Conservation (phyloP, 2,113 vertebrate genomes). For the Tylochromis polylepis region DNA sequence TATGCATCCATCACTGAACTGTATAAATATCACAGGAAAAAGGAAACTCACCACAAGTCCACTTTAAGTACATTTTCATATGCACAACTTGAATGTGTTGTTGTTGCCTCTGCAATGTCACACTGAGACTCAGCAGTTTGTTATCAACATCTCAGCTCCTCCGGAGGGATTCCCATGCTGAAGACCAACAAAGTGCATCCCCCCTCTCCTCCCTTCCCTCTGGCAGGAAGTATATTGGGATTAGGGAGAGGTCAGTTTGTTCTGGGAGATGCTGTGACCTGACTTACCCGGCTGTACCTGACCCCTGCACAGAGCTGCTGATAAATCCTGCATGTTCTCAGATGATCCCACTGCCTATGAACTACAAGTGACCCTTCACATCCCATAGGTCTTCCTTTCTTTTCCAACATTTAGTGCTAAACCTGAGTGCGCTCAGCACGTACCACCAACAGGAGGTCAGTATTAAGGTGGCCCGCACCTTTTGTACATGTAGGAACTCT, state of each 20-base stretch:
- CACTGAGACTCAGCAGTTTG: neutral
- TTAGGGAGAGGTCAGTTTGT: conserved; percentile 9
- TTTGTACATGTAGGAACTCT: neutral
- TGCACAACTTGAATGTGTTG: neutral
- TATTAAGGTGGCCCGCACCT: neutral
- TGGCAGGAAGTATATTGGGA: conserved; percentile 7
- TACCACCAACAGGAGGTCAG: neutral
- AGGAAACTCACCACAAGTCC: neutral
- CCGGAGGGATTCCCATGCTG: neutral
- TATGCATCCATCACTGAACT: neutral
- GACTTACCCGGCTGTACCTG: neutral
- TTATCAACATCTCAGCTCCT: neutral
- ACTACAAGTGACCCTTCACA: neutral
- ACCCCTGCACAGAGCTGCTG: neutral
- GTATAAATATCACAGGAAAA: neutral
- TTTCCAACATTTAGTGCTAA: neutral
- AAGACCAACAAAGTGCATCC: neutral
- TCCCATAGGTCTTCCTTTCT: neutral
- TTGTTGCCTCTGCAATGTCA: neutral
- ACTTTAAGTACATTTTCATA: neutral
- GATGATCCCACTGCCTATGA: neutral
- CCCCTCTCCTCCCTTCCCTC: neutral
- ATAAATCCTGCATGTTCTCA: neutral
- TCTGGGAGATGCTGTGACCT: neutral
- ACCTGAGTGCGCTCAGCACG: neutral